Percentiles rank a stretch among this genome's conserved stretches.
Evolutionary conservation across 1,140 invertebrate genomes (phyloP).

Genomic region (Orussus abietinus): DNA sequence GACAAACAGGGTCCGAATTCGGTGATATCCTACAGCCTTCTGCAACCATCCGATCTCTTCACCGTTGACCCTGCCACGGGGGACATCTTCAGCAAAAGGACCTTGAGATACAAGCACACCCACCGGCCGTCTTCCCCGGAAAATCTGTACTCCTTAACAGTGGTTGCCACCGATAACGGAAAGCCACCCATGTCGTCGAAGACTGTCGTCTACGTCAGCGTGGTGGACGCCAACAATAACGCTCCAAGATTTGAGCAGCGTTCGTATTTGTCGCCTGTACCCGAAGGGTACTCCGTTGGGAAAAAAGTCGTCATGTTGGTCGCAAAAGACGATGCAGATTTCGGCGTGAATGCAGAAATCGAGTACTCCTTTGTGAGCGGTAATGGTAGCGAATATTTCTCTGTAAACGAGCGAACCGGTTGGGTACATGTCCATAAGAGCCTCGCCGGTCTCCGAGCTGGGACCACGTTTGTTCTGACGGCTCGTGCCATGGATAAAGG

Average conservation of each 20-base stretch:
- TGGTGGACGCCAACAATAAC: constrained; percentile 88
- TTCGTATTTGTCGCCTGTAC: constrained; percentile 77
- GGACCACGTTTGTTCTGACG: constrained; percentile 61
- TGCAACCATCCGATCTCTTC: constrained; percentile 87
- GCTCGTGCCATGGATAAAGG: constrained; percentile 80
- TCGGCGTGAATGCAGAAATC: constrained; percentile 83
- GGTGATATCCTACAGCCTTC: constrained; percentile 84
- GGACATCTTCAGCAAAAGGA: constrained; percentile 81
- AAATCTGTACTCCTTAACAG: constrained; percentile 79
- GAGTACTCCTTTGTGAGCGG: constrained; percentile 73
- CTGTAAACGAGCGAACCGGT: constrained; percentile 69
- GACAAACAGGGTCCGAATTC: constrained; percentile 95
- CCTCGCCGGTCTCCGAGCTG: constrained; percentile 56
- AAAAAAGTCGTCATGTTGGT: constrained; percentile 68
- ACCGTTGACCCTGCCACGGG: constrained; percentile 86
- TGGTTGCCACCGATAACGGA: constrained; percentile 88
- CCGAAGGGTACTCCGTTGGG: constrained; percentile 68
- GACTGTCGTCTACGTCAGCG: constrained; percentile 78
- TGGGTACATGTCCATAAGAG: constrained; percentile 72
- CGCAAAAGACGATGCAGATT: constrained; percentile 75
- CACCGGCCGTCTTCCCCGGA: constrained; percentile 74
- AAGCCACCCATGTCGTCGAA: constrained; percentile 87
- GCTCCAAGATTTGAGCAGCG: constrained; percentile 73
- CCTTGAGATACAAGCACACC: constrained; percentile 77
- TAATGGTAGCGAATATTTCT: constrained; percentile 77